These are phyloP conservation scores for Spea hammondii DNA, from an alignment of 2,797 vertebrate species.

Conservation along the genomic window DNA sequence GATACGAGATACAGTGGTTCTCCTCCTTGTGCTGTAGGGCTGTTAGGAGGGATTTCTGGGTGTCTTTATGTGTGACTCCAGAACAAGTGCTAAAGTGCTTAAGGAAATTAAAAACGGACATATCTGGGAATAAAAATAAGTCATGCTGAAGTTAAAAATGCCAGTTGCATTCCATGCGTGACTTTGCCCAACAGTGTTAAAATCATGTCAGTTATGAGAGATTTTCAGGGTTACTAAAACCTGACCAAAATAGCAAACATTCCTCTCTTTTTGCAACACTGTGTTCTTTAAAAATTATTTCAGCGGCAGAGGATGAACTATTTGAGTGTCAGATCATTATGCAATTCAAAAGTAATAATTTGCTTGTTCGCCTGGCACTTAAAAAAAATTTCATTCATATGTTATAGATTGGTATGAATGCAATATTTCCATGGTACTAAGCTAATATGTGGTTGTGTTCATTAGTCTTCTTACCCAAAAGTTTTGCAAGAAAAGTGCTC, in stretches of 20 bases:
- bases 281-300: background rate
- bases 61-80: constrained; percentile 70
- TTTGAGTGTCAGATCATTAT: background rate
- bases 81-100: constrained; percentile 74
- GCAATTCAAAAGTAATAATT: too few relatives aligned
- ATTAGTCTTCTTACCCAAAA: too few relatives aligned
- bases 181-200: constrained; percentile 56
- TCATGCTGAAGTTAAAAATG: constrained; percentile 61
- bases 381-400: too few relatives aligned
- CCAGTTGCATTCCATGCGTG: constrained; percentile 53
- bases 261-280: background rate
- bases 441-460: too few relatives aligned
- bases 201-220: constrained; percentile 38
- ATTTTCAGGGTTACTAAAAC: constrained; percentile 10
- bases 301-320: background rate
- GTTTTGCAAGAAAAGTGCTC: too few relatives aligned
- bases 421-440: too few relatives aligned
- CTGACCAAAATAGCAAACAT: background rate
- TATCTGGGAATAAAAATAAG: constrained; percentile 51
- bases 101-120: constrained; percentile 70
- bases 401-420: too few relatives aligned
- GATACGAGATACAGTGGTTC: constrained; percentile 63
- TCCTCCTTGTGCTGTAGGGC: constrained; percentile 66
- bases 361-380: too few relatives aligned
- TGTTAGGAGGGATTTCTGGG: constrained; percentile 70